Percentiles rank a stretch among this genome's conserved stretches.
These are phyloP conservation scores for Bovichtus diacanthus DNA, from an alignment of 2,797 vertebrate genomes.

Conservation along the genomic window DNA sequence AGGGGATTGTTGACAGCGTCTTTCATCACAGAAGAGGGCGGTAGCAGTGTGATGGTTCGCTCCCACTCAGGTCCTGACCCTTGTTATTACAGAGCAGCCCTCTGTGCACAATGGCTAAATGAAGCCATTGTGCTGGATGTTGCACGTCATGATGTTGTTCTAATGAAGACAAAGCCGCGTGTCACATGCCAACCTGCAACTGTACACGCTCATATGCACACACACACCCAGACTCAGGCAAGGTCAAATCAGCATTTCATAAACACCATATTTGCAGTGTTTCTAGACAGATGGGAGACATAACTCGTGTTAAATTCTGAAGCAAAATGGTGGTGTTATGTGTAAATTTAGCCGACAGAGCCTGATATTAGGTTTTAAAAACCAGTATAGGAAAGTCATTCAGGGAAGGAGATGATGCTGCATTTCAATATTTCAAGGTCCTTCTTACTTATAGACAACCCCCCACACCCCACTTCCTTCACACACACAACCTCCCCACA, in stretches of 20 bases:
- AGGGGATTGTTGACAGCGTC: conserved; percentile 83
- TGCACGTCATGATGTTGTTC: conserved; percentile 74
- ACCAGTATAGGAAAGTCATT: conserved; percentile 4
- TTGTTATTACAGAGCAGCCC: conserved; percentile 87
- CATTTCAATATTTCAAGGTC: conserved; percentile 52
- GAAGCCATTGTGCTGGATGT: conserved; percentile 82
- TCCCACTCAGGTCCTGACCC: conserved; percentile 89
- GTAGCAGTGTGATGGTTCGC: conserved; percentile 76
- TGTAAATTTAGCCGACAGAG: conserved; percentile 20
- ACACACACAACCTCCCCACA: conserved; percentile 15
- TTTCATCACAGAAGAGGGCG: conserved; percentile 86
- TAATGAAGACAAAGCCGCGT: conserved; percentile 89
- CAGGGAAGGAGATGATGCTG: conserved; percentile 13
- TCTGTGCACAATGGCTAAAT: conserved; percentile 90
- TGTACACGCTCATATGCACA: conserved; percentile 41
- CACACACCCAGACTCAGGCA: conserved; percentile 27
- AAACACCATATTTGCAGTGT: conserved; percentile 33
- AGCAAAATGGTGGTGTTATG: conserved; percentile 19
- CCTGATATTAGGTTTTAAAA: conserved; percentile 27
- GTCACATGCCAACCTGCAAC: conserved; percentile 69
- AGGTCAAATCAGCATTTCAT: conserved; percentile 53
- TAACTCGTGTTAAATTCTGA: conserved; percentile 21
- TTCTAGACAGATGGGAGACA: conserved; percentile 18
- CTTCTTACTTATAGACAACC: conserved; percentile 22
- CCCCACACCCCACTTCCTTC: neutral